Base-by-base conservation (phyloP, 1,140 invertebrate species). In the Oncopeltus fasciatus region DNA sequence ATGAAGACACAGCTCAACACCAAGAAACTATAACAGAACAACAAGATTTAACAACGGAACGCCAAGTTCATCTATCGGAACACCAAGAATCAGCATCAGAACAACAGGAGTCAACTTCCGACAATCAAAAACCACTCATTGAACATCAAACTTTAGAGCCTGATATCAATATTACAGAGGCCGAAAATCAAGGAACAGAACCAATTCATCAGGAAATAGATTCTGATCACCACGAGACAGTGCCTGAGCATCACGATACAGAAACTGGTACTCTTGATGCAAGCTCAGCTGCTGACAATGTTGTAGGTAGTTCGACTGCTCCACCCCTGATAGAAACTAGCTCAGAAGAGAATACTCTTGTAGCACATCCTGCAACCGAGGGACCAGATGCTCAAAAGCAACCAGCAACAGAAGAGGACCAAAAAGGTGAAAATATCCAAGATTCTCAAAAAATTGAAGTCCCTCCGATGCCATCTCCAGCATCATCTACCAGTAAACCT, bases 61-160 rank as follows among this genome's bases (percentile, higher is more conserved):
- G 8, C 18, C 46, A 49, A 18, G 46, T 11, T 11, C 9, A 49
- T 11, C 8, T 49, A 5, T 21, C 46, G 8, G 21, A 21, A n/a
- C 16, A 49, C 21, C 51, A 56, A 56, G 51, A 56, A 27, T 8
- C n/a, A 24, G 51, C 9, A 24, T 24, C 5, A 5, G 24, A 56
- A 21, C 51, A 56, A 9, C 16, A 49, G 18, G 46, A 49, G 18
- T 9, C 16, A 2, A 33, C 20, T 29, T n/a, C 33, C 16, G 27
- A 9, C 12, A 43, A n/a, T 16, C 58, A 59, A 38, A 29, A 33
- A 16, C 9, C 33, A 29, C 27, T 12, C n/a, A 31, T 28, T 24
- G 27, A 33, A 33, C 58, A 63, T 43, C n/a, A 20, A 58, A 59
- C 16, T n/a, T 18, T 24, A 51, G 53, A 59, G 46, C 56, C 44